Evolutionary conservation across 2,113 vertebrate genomes (phyloP).

Genomic region (Pongo pygmaeus): DNA sequence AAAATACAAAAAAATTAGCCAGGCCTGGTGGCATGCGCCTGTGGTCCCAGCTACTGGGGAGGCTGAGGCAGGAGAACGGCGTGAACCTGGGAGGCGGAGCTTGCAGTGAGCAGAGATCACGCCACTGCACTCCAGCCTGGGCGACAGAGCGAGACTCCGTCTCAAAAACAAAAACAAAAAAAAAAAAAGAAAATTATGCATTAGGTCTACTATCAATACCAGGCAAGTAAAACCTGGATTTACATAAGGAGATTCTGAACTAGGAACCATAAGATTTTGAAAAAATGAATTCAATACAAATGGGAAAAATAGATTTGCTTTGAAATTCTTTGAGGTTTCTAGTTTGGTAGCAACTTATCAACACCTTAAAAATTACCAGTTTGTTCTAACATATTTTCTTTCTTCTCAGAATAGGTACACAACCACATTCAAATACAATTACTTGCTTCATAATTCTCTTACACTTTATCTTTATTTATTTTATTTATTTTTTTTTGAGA

Average conservation of each 20-base stretch:
- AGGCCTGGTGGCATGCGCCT: fast-evolving
- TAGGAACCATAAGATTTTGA: background rate
- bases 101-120: too few species aligned
- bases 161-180: background rate
- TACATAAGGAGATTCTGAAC: background rate
- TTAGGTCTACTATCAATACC: background rate
- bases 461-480: background rate
- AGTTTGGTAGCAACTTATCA: background rate
- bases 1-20: too few species aligned
- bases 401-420: background rate
- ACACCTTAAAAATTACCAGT: background rate
- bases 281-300: background rate
- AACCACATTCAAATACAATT: background rate
- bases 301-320: background rate
- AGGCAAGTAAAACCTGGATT: background rate
- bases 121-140: too few species aligned
- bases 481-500: too few species aligned
- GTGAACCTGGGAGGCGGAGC: too few species aligned
- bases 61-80: too few species aligned
- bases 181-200: background rate
- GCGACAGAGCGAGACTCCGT: fast-evolving
- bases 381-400: background rate
- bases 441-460: background rate
- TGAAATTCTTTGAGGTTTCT: background rate
- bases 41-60: too few species aligned